phyloP scores from a whole-genome alignment of 2,797 vertebrate genomes.

The Erethizon dorsatum region DNA sequence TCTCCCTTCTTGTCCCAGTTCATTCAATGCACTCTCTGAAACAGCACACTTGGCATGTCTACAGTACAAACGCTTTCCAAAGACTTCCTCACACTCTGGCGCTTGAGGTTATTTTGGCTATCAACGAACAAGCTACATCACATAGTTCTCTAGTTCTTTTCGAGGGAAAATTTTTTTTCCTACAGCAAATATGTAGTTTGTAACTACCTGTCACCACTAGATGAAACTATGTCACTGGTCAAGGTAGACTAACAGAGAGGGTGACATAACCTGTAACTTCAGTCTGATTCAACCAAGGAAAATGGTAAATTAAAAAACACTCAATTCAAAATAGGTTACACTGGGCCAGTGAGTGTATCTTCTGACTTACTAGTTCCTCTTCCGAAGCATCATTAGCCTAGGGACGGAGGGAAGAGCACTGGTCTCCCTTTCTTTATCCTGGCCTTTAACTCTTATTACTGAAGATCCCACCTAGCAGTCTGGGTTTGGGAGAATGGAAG shows the following conservation, averaged over 20 bases:
- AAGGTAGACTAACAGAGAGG: not conserved
- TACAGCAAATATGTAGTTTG: not conserved
- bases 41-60: not conserved
- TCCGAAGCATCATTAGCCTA: not conserved
- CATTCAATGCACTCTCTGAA: not conserved
- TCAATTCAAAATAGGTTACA: slow-evolving; percentile 45
- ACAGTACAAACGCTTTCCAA: not conserved
- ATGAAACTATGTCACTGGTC: slow-evolving; percentile 42
- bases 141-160: slow-evolving; percentile 7
- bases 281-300: not conserved
- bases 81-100: not conserved
- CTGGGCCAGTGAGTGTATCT: not conserved
- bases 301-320: not conserved
- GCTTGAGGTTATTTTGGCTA: slow-evolving; percentile 21
- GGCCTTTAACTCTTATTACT: not conserved
- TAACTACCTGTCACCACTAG: slow-evolving; percentile 73
- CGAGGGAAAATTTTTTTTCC: not conserved
- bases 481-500: not conserved
- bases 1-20: not conserved
- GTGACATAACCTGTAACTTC: not conserved
- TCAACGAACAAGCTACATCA: not conserved
- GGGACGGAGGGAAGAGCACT: not conserved
- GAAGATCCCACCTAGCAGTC: not conserved
- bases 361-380: not conserved
- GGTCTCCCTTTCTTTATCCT: not conserved